Evolutionary conservation across 92 coral and sea anemone species (phyloP).

Genomic region (Parazoanthus swiftii): DNA sequence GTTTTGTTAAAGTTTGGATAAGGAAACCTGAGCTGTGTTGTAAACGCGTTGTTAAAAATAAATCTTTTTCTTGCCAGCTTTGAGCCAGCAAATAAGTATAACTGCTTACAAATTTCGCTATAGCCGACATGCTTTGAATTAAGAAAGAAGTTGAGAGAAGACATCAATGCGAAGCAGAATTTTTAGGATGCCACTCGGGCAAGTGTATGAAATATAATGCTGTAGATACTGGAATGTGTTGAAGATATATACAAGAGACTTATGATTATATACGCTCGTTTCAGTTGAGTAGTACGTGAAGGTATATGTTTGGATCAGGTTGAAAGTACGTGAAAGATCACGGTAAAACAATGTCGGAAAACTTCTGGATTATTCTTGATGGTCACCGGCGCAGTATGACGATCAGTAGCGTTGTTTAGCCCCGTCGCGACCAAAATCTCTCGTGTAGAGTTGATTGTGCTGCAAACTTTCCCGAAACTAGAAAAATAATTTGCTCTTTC

Average conservation of each 20-base stretch:
- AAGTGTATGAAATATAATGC: background rate
- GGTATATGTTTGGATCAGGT: too few relatives aligned
- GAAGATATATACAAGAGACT: too few relatives aligned
- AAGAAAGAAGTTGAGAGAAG: background rate
- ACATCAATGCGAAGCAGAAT: too few relatives aligned
- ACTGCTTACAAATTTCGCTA: background rate
- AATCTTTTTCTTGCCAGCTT: background rate
- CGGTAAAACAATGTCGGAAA: background rate
- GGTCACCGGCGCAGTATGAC: constrained; percentile 25
- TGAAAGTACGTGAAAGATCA: background rate
- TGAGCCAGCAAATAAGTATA: background rate
- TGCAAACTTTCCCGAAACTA: background rate
- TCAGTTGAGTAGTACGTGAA: too few relatives aligned
- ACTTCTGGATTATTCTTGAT: constrained; percentile 25
- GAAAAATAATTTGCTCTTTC: background rate
- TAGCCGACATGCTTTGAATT: background rate
- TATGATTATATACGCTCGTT: too few relatives aligned
- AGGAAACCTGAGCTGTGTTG: background rate
- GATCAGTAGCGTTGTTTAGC: background rate
- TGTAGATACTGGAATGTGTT: background rate
- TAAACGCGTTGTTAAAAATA: background rate
- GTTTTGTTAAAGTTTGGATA: background rate
- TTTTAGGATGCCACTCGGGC: background rate
- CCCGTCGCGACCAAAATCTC: background rate
- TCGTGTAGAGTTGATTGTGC: constrained; percentile 15